These are phyloP conservation scores for Eristalis arbustorum DNA, from an alignment of 2,888 invertebrate genomes.

Conservation along the genomic window DNA sequence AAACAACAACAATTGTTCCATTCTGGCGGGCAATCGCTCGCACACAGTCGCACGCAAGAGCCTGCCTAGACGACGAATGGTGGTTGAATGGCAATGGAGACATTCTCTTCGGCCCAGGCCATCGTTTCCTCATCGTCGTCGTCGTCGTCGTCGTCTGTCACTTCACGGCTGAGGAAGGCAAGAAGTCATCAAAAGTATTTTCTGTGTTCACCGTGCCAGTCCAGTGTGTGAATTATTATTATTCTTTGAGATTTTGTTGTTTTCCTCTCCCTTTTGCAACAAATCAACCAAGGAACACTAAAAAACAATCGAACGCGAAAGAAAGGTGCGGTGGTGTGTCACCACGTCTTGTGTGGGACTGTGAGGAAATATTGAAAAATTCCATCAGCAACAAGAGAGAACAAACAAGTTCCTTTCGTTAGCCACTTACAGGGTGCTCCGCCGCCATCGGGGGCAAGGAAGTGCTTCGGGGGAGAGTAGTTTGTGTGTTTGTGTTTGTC, in stretches of 20 bases:
- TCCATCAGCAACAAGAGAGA: background rate
- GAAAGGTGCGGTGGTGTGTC: background rate
- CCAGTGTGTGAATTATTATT: background rate
- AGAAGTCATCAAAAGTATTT: slow-evolving; percentile 2
- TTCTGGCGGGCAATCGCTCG: slow-evolving; percentile 11
- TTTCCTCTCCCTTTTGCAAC: background rate
- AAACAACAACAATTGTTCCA: slow-evolving; percentile 6
- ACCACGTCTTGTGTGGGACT: background rate
- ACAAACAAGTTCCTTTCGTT: background rate
- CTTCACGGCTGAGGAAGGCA: background rate
- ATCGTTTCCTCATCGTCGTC: background rate
- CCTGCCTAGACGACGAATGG: background rate
- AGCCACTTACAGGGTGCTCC: background rate
- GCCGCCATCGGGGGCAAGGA: background rate
- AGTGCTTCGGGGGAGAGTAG: background rate
- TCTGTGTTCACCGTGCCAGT: background rate
- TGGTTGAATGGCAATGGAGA: background rate
- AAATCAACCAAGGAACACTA: background rate
- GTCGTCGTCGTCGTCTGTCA: background rate
- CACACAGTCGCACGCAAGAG: background rate
- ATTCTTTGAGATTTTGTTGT: too few species aligned
- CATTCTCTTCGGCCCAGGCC: background rate
- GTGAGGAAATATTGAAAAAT: background rate
- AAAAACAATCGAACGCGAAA: background rate
- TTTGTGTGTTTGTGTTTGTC: background rate